These are phyloP conservation scores for Campylomormyrus numenius DNA, from an alignment of 2,113 vertebrate genomes.

Conservation along the genomic window DNA sequence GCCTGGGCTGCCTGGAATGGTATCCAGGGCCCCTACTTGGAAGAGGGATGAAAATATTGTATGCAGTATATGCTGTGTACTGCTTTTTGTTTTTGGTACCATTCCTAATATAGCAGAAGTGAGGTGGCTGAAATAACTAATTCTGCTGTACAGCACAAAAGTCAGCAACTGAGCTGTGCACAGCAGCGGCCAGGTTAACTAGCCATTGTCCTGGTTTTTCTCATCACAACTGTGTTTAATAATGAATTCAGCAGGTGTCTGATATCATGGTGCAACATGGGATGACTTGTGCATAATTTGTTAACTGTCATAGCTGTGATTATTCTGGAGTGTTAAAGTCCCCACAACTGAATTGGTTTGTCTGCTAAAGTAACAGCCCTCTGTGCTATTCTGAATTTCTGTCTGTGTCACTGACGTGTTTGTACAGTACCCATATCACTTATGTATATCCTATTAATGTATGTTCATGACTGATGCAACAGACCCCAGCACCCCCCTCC, in stretches of 20 bases:
- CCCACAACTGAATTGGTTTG: background rate
- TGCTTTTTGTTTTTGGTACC: background rate
- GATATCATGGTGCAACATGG: background rate
- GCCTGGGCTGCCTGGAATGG: background rate
- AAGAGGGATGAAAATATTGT: background rate
- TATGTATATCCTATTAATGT: background rate
- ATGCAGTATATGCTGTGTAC: background rate
- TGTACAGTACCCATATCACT: background rate
- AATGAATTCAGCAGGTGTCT: background rate
- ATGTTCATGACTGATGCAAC: background rate
- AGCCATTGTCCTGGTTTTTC: background rate
- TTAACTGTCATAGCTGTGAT: background rate
- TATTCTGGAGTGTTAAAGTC: background rate
- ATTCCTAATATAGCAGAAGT: background rate
- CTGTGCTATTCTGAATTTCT: background rate
- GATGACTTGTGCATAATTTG: background rate
- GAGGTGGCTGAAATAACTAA: background rate
- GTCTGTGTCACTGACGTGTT: background rate
- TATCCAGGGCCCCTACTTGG: background rate
- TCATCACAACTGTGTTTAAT: background rate
- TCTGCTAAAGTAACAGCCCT: background rate
- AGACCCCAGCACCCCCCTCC: too few relatives aligned
- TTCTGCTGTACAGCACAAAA: background rate
- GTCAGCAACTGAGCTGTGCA: background rate
- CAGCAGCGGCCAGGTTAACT: background rate